Percentiles rank a stretch among this genome's conserved stretches.
Evolutionary conservation across 2,888 invertebrate species (phyloP).

Genomic region (Trachelus troglodyta): DNA sequence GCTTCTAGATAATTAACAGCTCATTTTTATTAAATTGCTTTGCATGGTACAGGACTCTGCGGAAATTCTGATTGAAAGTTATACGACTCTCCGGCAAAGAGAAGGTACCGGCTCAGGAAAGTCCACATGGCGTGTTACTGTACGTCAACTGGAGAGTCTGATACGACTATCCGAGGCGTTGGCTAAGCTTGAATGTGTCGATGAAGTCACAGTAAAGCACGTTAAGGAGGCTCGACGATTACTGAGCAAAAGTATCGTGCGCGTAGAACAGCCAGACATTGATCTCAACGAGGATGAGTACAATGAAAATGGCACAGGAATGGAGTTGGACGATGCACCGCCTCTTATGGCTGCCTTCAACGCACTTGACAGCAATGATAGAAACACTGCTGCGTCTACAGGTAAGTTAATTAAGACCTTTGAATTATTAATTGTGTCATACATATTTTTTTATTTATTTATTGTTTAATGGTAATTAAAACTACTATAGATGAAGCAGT

Average conservation of each 20-base stretch:
- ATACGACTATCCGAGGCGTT: slow-evolving; percentile 96
- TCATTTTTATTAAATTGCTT: slow-evolving; percentile 6
- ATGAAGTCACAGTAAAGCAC: slow-evolving; percentile 87
- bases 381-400: slow-evolving; percentile 16
- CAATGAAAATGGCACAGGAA: slow-evolving; percentile 69
- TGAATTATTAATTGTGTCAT: not conserved
- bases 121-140: slow-evolving; percentile 95
- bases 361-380: slow-evolving; percentile 26
- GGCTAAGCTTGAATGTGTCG: slow-evolving; percentile 95
- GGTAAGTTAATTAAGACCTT: slow-evolving; percentile 25
- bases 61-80: slow-evolving; percentile 87
- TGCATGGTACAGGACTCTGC: slow-evolving; percentile 75
- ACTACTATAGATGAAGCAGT: slow-evolving; percentile 25
- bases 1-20: not conserved
- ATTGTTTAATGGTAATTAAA: slow-evolving; percentile 8
- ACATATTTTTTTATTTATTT: slow-evolving; percentile 8
- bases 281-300: slow-evolving; percentile 86
- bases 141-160: slow-evolving; percentile 95
- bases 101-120: slow-evolving; percentile 79
- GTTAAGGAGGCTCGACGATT: slow-evolving; percentile 92
- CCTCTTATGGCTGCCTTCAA: slow-evolving; percentile 53
- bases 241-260: slow-evolving; percentile 95
- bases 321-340: slow-evolving; percentile 69
- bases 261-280: slow-evolving; percentile 98
- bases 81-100: slow-evolving; percentile 85